Conservation (phyloP, 2,888 invertebrate genomes). For the Tachina lurida region DNA sequence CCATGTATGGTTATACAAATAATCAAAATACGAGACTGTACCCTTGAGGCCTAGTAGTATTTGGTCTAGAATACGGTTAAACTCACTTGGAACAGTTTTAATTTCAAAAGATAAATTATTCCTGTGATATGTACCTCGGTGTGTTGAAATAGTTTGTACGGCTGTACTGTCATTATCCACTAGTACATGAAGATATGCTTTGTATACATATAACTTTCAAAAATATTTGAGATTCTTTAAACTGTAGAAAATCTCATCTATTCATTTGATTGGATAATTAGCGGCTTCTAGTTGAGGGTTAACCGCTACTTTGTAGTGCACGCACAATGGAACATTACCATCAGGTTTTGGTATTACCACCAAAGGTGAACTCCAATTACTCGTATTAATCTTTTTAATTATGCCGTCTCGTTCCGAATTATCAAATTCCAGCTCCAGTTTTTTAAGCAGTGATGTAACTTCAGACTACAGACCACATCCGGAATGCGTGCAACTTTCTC, state of each 20-base stretch:
- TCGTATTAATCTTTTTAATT: too few relatives aligned
- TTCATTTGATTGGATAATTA: background rate
- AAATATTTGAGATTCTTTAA: background rate
- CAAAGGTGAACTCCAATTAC: too few relatives aligned
- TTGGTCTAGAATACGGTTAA: conserved; percentile 52
- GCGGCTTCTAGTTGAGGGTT: background rate
- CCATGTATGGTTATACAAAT: background rate
- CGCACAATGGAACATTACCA: too few relatives aligned
- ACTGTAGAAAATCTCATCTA: background rate
- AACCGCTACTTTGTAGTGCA: too few relatives aligned
- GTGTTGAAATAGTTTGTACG: conserved; percentile 28
- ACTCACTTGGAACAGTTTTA: conserved; percentile 30
- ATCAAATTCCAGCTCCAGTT: too few relatives aligned
- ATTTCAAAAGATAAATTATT: conserved; percentile 19
- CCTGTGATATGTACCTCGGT: background rate
- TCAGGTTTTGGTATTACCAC: too few relatives aligned
- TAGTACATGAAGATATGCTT: conserved; percentile 17
- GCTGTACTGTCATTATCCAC: background rate
- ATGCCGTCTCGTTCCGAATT: too few relatives aligned
- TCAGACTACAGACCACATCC: too few relatives aligned
- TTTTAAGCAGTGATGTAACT: too few relatives aligned
- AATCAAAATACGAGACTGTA: conserved; percentile 13
- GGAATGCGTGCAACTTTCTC: too few relatives aligned
- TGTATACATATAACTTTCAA: conserved; percentile 7
- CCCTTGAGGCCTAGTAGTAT: conserved; percentile 44